Evolutionary conservation across 2,797 vertebrate species (phyloP), one percentile per base, ranked within the genome.

Genomic region (Poliocrania exsul): DNA sequence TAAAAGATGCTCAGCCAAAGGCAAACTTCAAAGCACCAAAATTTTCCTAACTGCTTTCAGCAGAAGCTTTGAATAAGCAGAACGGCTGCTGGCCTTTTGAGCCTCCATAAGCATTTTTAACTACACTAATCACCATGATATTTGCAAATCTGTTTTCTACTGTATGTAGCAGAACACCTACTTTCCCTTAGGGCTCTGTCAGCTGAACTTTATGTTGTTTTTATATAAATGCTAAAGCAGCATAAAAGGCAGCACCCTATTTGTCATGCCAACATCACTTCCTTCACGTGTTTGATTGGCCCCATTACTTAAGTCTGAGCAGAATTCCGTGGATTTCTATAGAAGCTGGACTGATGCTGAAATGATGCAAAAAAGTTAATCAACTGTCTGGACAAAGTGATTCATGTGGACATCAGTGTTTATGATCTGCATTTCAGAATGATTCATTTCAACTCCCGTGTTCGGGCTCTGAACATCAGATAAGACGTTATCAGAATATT

Each of bases 11-110:
- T 35, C 83, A 87, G 71, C 62, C 83, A 92, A 91, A 94, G 62
- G 57, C 73, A 96, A 91, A 79, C 93, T 92, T 94, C 80, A 96
- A 94, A 90, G 86, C 65, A 51, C 12, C n/a, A 70, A 64, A 86
- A 60, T 74, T 51, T 57, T 93, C 54, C 78, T 81, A 37, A 72
- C 61, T 58, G 70, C 80, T 94, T 75, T 71, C 70, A 88, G 75
- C 57, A 80, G 82, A 33, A 78, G 46, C 87, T 80, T 51, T 73
- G 61, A 94, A 81, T 53, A 89, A 92, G 91, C 85, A 93, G 70
- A 92, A 90, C 25, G 49, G 54, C 65, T 81, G 69, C 54, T 83
- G 81, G 84, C 57, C 40, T 72, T 78, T 93, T 31, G 3, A 92
- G 86, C 66, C 26, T 64, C 70, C 77, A 40, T 47, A 81, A 88